Percentiles rank a stretch among this genome's conserved stretches.
Conservation (phyloP, 2,113 vertebrate species). For the Platichthys stellatus region DNA sequence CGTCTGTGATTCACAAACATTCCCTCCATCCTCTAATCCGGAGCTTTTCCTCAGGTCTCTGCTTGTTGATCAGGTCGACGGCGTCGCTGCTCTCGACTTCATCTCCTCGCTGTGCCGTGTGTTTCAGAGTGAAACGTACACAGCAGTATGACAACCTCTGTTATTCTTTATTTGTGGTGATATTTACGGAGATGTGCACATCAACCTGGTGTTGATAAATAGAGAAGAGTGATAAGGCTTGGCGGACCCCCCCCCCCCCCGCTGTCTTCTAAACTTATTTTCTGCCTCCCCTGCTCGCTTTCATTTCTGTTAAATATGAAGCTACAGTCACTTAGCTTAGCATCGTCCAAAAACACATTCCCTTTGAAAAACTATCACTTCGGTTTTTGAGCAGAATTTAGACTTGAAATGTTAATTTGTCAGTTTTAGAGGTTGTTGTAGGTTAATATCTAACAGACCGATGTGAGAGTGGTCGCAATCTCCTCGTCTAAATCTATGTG, state of each 20-base stretch:
- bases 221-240: background rate
- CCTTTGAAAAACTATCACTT: background rate
- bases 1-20: conserved; percentile 11
- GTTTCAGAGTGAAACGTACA: background rate
- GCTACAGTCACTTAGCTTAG: background rate
- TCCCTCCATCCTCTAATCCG: conserved; percentile 46
- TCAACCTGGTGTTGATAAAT: background rate
- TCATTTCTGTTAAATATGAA: background rate
- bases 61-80: background rate
- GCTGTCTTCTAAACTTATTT: background rate
- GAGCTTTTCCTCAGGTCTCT: conserved; percentile 1
- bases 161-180: background rate
- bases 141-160: too few species aligned
- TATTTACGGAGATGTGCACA: background rate
- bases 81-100: background rate
- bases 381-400: background rate
- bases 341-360: background rate
- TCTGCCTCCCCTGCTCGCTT: background rate
- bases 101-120: background rate
- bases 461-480: too few species aligned
- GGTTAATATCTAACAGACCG: background rate
- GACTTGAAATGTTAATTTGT: background rate
- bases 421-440: background rate
- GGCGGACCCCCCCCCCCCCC: too few species aligned
- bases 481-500: too few species aligned